These are phyloP conservation scores for Gryllus bimaculatus DNA, from an alignment of 1,140 invertebrate genomes.

Conservation along the genomic window DNA sequence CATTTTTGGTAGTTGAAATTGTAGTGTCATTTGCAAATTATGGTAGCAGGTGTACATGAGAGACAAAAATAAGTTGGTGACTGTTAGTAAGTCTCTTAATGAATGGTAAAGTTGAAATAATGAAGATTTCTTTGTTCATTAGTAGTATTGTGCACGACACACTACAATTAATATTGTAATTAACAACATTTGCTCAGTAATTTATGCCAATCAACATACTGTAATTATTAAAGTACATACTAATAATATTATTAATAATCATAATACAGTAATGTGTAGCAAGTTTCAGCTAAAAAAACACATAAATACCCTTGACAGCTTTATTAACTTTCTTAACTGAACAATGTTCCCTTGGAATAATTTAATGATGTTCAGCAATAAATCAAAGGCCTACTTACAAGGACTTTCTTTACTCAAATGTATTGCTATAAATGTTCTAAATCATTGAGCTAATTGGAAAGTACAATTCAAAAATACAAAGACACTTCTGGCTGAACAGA, in stretches of 20 bases:
- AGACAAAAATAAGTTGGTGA: too few species aligned
- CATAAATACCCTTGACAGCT: neutral
- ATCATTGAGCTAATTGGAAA: neutral
- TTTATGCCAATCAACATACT: neutral
- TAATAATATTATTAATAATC: neutral
- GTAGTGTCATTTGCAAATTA: too few species aligned
- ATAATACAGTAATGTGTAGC: neutral
- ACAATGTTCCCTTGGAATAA: neutral
- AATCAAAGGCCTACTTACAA: neutral
- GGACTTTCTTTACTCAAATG: neutral
- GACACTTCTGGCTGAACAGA: neutral
- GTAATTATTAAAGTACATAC: neutral
- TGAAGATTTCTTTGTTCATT: neutral
- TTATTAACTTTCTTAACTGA: neutral
- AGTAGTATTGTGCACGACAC: neutral
- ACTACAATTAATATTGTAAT: neutral
- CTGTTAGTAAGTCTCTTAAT: neutral
- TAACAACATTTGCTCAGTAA: neutral
- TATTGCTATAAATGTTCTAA: neutral
- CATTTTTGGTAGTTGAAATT: too few species aligned
- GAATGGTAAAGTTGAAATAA: neutral
- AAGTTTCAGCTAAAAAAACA: neutral
- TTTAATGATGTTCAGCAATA: neutral
- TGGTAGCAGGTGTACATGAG: too few species aligned
- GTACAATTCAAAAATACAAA: neutral